A percentile compares a stretch with the other conserved stretches of the same genome.
These are phyloP conservation scores for Clarias fuscus DNA, from an alignment of 2,797 vertebrate species.

Conservation along the genomic window DNA sequence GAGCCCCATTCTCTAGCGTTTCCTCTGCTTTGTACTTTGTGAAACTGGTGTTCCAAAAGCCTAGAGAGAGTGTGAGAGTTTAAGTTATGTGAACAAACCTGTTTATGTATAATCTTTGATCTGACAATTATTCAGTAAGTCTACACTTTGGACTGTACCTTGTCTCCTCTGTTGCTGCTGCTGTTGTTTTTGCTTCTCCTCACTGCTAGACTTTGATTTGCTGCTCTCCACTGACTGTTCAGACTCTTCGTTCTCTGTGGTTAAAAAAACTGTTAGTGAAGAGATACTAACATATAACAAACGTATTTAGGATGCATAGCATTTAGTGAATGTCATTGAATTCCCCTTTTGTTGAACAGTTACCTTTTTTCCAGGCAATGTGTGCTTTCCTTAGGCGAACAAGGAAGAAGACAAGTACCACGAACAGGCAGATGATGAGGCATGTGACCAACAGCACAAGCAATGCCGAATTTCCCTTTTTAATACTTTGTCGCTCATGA, in stretches of 20 bases:
- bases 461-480: constrained; percentile 61
- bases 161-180: constrained; percentile 61
- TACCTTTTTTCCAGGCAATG: constrained; percentile 85
- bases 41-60: constrained; percentile 66
- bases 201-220: constrained; percentile 83
- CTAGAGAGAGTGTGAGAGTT: constrained; percentile 50
- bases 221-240: constrained; percentile 83
- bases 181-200: constrained; percentile 72
- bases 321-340: background rate
- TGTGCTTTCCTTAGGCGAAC: constrained; percentile 85
- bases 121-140: background rate
- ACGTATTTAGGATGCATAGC: background rate
- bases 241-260: constrained; percentile 85
- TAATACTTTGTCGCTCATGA: accelerated
- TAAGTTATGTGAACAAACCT: background rate
- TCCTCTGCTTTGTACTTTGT: constrained; percentile 65
- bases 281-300: background rate
- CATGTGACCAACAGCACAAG: constrained; percentile 81
- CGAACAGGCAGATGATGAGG: constrained; percentile 77
- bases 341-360: constrained; percentile 13
- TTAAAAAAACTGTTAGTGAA: constrained; percentile 44
- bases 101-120: background rate
- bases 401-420: constrained; percentile 82
- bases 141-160: constrained; percentile 55
- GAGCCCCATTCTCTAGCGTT: constrained; percentile 22